Evolutionary conservation across 1,140 invertebrate species (phyloP).

Genomic region (Argopecten irradians): DNA sequence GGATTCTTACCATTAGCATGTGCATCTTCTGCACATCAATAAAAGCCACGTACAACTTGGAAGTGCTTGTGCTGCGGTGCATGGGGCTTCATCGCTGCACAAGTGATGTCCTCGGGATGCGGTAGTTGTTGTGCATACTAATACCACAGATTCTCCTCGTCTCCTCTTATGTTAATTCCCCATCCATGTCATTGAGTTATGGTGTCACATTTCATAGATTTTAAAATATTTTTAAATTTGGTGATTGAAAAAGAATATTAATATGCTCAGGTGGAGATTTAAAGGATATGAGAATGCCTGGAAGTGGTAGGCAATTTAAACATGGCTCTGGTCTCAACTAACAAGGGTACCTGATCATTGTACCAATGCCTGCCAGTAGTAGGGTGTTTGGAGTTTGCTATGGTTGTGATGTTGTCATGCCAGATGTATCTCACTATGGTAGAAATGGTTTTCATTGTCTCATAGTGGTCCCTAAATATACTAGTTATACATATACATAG

Average conservation of each 20-base stretch:
- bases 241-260: not conserved
- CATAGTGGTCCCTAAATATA: too few species aligned
- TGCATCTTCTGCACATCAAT: not conserved
- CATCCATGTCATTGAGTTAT: not conserved
- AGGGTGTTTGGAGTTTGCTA: too few species aligned
- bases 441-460: too few species aligned
- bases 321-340: too few species aligned
- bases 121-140: not conserved
- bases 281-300: not conserved
- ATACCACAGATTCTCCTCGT: not conserved
- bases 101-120: not conserved
- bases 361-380: too few species aligned
- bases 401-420: too few species aligned
- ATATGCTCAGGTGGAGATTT: not conserved
- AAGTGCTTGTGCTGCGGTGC: not conserved
- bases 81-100: not conserved
- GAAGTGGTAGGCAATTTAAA: not conserved
- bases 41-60: not conserved
- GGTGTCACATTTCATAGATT: not conserved
- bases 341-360: too few species aligned
- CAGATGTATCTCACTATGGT: too few species aligned
- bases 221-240: not conserved
- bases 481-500: too few species aligned
- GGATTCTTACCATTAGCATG: constrained; percentile 3
- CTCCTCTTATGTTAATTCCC: not conserved